Evolutionary conservation across 2,888 invertebrate genomes (phyloP), one percentile per base, ranked within the genome.

Genomic region (Drosophila colorata): DNA sequence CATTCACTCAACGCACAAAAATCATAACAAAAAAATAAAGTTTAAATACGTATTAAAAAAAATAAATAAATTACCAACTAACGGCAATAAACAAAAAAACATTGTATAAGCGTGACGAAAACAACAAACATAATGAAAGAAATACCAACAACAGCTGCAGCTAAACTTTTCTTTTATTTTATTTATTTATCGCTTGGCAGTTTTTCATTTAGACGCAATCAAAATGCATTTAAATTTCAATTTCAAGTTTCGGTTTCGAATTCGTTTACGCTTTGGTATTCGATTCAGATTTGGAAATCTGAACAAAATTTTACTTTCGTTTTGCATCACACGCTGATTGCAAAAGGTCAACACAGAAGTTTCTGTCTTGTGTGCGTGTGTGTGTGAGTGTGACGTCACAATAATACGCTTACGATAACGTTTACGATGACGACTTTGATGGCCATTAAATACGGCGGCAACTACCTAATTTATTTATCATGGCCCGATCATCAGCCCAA

Each of bases 31-130:
- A 61, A 25, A 56, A 48, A 33, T 14, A 5, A 23, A 31, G 20
- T 47, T 56, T 25, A 63, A 59, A 49, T 37, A 25, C 31, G 37
- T 28, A 28, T 28, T 28, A 47, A 57, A 43, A 61, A 38, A 43
- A 55, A 14, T 16, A 38, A 47, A 55, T 43, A 60, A 55, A 48
- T 55, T 25, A 48, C 46, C 4, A 63, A 37, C 63, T 55, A 55
- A 59, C 25, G 40, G 49, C 55, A 60, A 59, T 49, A 59, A 47
- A 25, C 20, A 53, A 53, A 52, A 33, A 33, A 55, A 18, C 43
- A 76, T 71, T 85, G 64, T 77, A 73, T 79, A 82, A 88, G 77
- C 86, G 74, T 87, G 83, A 85, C 86, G 87, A 82, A 79, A 77
- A 66, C 56, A 48, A 43, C 56, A 66, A 60, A 31, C 57, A 63